Evolutionary conservation across 2,113 vertebrate genomes (phyloP).

Genomic region (Pyxicephalus adspersus): DNA sequence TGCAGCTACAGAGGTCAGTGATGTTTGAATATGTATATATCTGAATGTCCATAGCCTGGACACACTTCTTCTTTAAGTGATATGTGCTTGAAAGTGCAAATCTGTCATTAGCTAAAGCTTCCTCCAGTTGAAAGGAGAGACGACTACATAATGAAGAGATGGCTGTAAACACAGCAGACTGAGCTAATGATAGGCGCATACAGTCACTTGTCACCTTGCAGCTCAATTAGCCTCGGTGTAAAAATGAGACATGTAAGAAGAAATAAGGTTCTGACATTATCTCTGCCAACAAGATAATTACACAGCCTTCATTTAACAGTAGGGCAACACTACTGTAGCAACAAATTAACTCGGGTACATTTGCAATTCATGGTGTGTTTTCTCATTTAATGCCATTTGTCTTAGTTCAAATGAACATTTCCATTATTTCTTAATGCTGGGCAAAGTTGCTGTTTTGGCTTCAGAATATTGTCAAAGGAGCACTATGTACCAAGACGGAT

Average conservation of each 20-base stretch:
- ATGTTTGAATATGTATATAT: too few relatives aligned
- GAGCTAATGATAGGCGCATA: slow-evolving; percentile 75
- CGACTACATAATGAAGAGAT: background rate
- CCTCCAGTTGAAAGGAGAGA: background rate
- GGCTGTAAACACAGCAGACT: slow-evolving; percentile 73
- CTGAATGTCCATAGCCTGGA: too few relatives aligned
- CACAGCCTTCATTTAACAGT: slow-evolving; percentile 85
- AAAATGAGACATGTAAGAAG: slow-evolving; percentile 84
- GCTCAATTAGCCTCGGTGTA: slow-evolving; percentile 85
- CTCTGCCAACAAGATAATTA: slow-evolving; percentile 88
- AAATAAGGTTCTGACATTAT: slow-evolving; percentile 86
- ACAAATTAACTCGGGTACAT: slow-evolving; percentile 87
- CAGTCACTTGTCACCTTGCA: slow-evolving; percentile 84
- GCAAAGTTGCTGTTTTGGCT: slow-evolving; percentile 72
- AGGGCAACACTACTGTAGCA: slow-evolving; percentile 85
- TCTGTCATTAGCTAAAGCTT: slow-evolving; percentile 18
- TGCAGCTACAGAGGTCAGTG: too few relatives aligned
- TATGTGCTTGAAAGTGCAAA: too few relatives aligned
- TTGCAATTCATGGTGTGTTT: slow-evolving; percentile 88
- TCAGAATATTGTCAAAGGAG: slow-evolving; percentile 68
- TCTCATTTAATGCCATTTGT: slow-evolving; percentile 87
- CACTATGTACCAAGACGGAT: background rate
- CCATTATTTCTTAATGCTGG: slow-evolving; percentile 77
- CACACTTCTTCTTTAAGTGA: too few relatives aligned
- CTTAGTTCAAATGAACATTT: slow-evolving; percentile 82